Base-by-base conservation (phyloP, 2,113 vertebrate species). In the Sphaerodactylus townsendi region DNA sequence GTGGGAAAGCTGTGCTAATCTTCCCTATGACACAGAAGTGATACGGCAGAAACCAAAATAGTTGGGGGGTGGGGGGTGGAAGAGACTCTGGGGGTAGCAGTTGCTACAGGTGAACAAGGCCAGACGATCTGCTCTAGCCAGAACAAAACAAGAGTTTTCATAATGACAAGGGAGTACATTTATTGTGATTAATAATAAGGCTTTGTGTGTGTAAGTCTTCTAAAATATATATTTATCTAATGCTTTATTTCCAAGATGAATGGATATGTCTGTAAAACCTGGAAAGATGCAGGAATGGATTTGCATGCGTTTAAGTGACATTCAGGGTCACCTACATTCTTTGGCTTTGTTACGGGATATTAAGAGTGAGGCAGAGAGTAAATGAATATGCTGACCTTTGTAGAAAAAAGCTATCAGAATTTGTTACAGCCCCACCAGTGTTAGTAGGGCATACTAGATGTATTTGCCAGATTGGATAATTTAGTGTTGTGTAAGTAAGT, bases 1-100 rank as follows among this genome's bases (percentile, higher is more conserved):
- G 87, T 91, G 87, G 92, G 90, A 94, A 95, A 94, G 85, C 90
- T 89, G 10, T 87, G 91, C 92, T 95, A 94, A 93, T 94, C 81
- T 90, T 73, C 46, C 89, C 86, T 90, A 14, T 91, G 90, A 84
- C 83, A 85, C 28, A 62, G 59, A 90, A 92, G 76, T 33, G 72
- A 88, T 92, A 90, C 28, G 56, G 81, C 79, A 92, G 87, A 92
- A 94, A 82, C 84, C 68, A 86, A 87, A 83, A 86, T 70, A 87
- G 88, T 86, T 75, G 44, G 25, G 65, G 28, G 30, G 76, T n/a
- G n/a, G 41, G 83, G 44, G 44, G 44, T 72, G 68, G 79, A 44
- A 85, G 87, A 86, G 87, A 10, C 76, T 79, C 62, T 44, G 44
- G 79, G 81, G 88, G 80, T 86, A 80, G 65, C 64, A 88, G 69